Evolutionary conservation across 2,888 invertebrate genomes (phyloP), one percentile per base, ranked within the genome.

Genomic region (Cosmia pyralina): DNA sequence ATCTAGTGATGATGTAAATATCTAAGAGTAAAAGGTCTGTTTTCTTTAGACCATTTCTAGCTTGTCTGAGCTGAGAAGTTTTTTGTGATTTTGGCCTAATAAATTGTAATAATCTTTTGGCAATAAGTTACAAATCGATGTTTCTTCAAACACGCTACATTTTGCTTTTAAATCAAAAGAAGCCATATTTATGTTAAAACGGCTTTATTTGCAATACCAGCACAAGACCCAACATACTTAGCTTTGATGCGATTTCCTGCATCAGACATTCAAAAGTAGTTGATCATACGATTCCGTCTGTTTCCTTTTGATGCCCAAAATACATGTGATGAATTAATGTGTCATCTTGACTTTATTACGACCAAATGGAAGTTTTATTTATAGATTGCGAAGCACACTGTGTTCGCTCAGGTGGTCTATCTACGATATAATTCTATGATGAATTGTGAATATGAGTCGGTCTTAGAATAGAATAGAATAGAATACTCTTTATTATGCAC

Each of bases 171-270:
- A 60, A 75, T 68, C 15, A 57, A 58, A 66, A 62, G 58, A 58
- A 60, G 3, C 62, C 50, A 66, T 55, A 66, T 71, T 57, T 50
- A 53, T 44, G 53, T 66, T 59, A 53, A 53, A 68, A 41, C 52
- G 13, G 19, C 60, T 62, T 68, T 57, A 79, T 79, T 75, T 52
- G 81, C 81, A 80, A 71, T 46, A 75, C 64, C 53, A 72, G 69
- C 58, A 55, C 15, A 48, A 53, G 13, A 41, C 11, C 48, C 80
- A 76, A 81, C 81, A 81, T 76, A 76, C 72, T 81, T 46, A 28
- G 28, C 81, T 80, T 80, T 81, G 81, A 80, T 69, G 71, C 62
- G 66, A 76, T 80, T 80, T 80, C 80, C 80, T 81, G 75, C 62
- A 59, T 69, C 69, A 55, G 58, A 70, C 64, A 74, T 79, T 53